Percentiles rank a stretch among this genome's conserved stretches.
phyloP scores from a whole-genome alignment of 2,797 vertebrate species.

The Falco rusticolus region DNA sequence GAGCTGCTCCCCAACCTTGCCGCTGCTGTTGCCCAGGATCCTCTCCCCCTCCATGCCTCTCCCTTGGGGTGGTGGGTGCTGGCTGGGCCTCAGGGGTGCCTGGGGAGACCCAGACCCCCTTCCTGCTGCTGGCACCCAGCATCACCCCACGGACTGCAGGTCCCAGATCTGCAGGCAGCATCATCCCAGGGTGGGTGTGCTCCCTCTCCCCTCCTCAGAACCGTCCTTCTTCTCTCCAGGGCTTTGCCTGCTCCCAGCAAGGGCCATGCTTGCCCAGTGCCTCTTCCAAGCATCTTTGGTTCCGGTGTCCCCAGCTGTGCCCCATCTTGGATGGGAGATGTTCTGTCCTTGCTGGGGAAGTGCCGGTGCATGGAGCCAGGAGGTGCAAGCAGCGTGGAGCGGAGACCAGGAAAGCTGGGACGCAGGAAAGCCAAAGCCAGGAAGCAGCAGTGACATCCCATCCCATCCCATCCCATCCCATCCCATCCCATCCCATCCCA shows the following conservation, averaged over 20 bases:
- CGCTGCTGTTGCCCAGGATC: neutral
- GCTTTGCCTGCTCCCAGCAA: neutral
- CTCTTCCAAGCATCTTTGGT: neutral
- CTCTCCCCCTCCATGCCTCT: neutral
- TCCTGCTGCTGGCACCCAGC: neutral
- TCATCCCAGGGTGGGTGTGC: neutral
- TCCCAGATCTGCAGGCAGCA: neutral
- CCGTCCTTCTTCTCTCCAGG: neutral
- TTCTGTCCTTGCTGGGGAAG: neutral
- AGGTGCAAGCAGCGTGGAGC: neutral
- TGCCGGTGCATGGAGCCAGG: neutral
- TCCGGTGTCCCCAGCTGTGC: neutral
- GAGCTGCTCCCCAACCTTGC: neutral
- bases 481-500: neutral
- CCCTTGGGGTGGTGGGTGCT: neutral
- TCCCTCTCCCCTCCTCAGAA: neutral
- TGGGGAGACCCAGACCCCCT: neutral
- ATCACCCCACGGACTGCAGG: neutral
- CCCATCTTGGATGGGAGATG: neutral
- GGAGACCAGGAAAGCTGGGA: neutral
- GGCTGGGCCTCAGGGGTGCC: neutral
- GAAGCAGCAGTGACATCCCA: neutral
- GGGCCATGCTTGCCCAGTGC: accelerated
- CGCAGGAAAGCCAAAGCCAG: accelerated
- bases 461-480: neutral